Conservation (phyloP, 2,797 vertebrate species). For the Falco columbarius region DNA sequence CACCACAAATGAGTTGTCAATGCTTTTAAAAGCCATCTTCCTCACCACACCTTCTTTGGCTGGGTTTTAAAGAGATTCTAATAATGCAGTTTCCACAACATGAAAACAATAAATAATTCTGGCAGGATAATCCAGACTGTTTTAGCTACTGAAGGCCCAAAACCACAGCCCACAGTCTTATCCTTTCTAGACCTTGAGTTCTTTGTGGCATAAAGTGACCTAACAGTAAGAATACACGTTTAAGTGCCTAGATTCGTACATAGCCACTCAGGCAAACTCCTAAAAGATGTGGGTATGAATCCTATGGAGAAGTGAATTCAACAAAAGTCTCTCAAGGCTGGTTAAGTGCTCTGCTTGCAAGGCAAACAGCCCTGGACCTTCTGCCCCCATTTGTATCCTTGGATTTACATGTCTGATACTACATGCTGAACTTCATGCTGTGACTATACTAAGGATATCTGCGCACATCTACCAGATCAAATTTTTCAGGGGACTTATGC, state of each 20-base stretch:
- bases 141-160: background rate
- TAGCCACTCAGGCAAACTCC: background rate
- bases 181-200: background rate
- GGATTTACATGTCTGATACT: background rate
- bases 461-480: background rate
- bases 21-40: background rate
- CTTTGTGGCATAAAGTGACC: background rate
- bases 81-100: background rate
- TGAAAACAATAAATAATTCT: background rate
- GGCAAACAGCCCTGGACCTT: background rate
- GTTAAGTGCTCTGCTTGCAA: background rate
- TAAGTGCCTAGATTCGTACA: background rate
- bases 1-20: background rate
- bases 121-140: background rate
- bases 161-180: background rate
- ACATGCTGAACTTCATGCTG: background rate
- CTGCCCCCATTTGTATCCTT: background rate
- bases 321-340: background rate
- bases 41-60: background rate
- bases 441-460: background rate
- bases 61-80: background rate
- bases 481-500: fast-evolving
- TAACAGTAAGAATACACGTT: background rate
- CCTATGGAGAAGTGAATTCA: background rate
- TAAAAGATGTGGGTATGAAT: background rate